phyloP scores from a whole-genome alignment of 92 coral and sea anemone species.

The Epizoanthus illoricatus region DNA sequence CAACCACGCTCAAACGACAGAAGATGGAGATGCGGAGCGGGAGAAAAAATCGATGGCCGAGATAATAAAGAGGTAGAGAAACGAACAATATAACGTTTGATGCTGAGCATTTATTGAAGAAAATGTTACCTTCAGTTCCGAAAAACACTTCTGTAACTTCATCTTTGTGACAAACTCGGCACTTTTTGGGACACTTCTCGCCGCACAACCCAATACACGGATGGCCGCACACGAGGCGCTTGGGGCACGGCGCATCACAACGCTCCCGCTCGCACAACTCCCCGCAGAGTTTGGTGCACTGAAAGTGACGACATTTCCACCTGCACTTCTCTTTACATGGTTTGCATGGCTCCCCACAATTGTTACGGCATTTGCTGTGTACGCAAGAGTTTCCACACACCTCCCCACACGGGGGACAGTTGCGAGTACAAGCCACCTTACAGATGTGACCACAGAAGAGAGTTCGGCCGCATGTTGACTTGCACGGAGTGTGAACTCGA shows the following conservation, averaged over 20 bases:
- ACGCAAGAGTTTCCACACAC: conserved; percentile 72
- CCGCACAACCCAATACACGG: conserved; percentile 95
- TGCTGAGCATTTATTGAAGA: too few species aligned
- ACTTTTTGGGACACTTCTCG: conserved; percentile 89
- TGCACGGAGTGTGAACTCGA: conserved; percentile 77
- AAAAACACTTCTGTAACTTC: conserved; percentile 86
- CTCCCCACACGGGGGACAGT: conserved; percentile 86
- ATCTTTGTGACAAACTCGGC: conserved; percentile 82
- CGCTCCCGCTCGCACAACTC: conserved; percentile 77
- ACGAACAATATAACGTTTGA: too few species aligned
- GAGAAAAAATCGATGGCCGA: too few species aligned
- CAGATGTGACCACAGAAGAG: conserved; percentile 90
- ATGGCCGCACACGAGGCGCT: conserved; percentile 61
- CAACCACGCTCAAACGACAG: too few species aligned
- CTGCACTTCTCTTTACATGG: conserved; percentile 71
- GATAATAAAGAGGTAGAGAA: too few species aligned
- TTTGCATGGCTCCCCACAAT: conserved; percentile 84
- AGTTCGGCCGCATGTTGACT: conserved; percentile 66
- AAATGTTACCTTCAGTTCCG: conserved; percentile 66
- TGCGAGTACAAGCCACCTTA: conserved; percentile 76
- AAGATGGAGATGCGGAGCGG: too few species aligned
- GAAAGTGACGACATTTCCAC: conserved; percentile 75
- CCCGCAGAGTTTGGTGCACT: conserved; percentile 74
- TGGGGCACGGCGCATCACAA: conserved; percentile 68
- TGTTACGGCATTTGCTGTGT: conserved; percentile 80